These are phyloP conservation scores for Cheilosia scutellata DNA, from an alignment of 2,888 invertebrate species.

Conservation along the genomic window DNA sequence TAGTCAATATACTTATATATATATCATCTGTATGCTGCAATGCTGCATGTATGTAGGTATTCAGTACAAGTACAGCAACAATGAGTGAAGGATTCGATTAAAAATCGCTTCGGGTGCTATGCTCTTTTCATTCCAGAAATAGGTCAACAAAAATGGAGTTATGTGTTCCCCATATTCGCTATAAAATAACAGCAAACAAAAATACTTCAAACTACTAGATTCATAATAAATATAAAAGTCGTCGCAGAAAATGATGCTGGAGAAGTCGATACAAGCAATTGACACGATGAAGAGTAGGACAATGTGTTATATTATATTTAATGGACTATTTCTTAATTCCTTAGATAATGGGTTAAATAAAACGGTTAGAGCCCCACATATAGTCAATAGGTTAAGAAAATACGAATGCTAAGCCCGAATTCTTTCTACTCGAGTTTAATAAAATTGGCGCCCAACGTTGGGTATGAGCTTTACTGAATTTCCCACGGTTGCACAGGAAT, in stretches of 20 bases:
- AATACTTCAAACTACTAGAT: slow-evolving; percentile 23
- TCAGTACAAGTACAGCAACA: slow-evolving; percentile 1
- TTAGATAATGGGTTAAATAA: too few species aligned
- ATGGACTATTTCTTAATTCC: too few species aligned
- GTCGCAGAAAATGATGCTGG: slow-evolving; percentile 7
- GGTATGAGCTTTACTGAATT: too few species aligned
- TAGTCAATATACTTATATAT: background rate
- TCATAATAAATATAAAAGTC: slow-evolving; percentile 6
- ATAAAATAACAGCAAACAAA: background rate
- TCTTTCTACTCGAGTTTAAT: too few species aligned
- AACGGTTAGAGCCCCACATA: too few species aligned
- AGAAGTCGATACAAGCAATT: slow-evolving; percentile 49
- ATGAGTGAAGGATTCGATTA: slow-evolving; percentile 1
- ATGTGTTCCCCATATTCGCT: background rate
- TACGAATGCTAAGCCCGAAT: too few species aligned
- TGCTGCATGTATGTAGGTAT: background rate
- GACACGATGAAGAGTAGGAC: slow-evolving; percentile 50
- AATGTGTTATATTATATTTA: slow-evolving; percentile 14
- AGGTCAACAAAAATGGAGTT: slow-evolving; percentile 29
- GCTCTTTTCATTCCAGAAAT: slow-evolving; percentile 17
- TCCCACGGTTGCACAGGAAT: too few species aligned
- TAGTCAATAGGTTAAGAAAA: too few species aligned
- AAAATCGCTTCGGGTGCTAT: background rate
- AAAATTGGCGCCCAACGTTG: too few species aligned
- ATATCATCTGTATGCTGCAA: background rate